phyloP scores from a whole-genome alignment of 1,140 invertebrate species.

The Wasmannia auropunctata region DNA sequence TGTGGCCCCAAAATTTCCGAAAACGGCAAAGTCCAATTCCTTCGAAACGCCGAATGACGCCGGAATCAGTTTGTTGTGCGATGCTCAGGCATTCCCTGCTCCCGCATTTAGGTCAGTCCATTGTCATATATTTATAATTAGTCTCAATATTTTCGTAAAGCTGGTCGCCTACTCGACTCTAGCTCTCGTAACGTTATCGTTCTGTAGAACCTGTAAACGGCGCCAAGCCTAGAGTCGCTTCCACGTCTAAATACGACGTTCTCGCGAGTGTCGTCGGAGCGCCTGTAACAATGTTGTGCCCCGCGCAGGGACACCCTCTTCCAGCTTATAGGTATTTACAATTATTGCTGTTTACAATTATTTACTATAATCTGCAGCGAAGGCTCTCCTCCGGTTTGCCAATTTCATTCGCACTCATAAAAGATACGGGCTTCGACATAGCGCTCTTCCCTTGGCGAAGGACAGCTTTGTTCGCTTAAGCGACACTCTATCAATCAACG shows the following conservation, averaged over 20 bases:
- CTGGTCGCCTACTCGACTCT: not conserved
- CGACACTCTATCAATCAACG: not conserved
- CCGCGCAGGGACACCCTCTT: conserved; percentile 88
- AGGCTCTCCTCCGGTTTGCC: not conserved
- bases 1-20: conserved; percentile 87
- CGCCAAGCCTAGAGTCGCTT: conserved; percentile 87
- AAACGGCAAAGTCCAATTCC: conserved; percentile 78
- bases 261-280: conserved; percentile 72
- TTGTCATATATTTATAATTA: conserved; percentile 14
- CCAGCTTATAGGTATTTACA: conserved; percentile 87
- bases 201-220: conserved; percentile 89
- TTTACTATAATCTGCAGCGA: not conserved
- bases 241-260: conserved; percentile 79
- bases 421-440: not conserved
- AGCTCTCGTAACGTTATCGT: conserved; percentile 31
- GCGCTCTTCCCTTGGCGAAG: not conserved
- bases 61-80: conserved; percentile 87
- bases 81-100: conserved; percentile 88
- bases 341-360: not conserved
- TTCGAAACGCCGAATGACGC: conserved; percentile 67
- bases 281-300: conserved; percentile 86
- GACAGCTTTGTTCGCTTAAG: not conserved
- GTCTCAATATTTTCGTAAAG: not conserved
- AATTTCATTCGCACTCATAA: not conserved
- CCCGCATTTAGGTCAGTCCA: conserved; percentile 79